Evolutionary conservation across 2,797 vertebrate species (phyloP), one percentile per base, ranked within the genome.

Genomic region (Rhinoraja longicauda): DNA sequence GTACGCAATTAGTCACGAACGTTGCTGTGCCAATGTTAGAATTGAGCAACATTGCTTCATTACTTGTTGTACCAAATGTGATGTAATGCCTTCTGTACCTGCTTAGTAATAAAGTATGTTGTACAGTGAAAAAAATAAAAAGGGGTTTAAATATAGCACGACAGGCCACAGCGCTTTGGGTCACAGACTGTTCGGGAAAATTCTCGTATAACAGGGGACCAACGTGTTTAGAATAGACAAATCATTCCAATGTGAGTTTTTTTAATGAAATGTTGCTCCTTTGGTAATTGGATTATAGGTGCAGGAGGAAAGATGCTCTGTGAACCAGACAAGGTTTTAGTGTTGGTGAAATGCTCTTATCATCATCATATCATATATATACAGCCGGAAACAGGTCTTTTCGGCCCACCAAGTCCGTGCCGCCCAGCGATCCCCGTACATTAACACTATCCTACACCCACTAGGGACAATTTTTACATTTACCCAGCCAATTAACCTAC

Each of bases 81-180:
- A 96, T 96, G 93, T 92, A 53, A 92, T 75, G 67, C 90, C 70
- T 94, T 95, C 94, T 95, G 36, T 95, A 93, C 94, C 95, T 94
- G 32, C 94, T 94, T 94, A 94, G 95, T 95, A 97, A 96, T 97
- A 97, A 97, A 96, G 96, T 96, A 92, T 92, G 90, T 92, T 92
- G 90, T 92, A 92, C 90, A 92, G 90, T 57, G 72, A n/a, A n/a
- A n/a, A n/a, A n/a, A n/a, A n/a, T n/a, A n/a, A n/a, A n/a, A n/a
- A n/a, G n/a, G n/a, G n/a, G n/a, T n/a, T n/a, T n/a, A n/a, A n/a
- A n/a, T n/a, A n/a, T n/a, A n/a, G n/a, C n/a, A n/a, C n/a, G n/a
- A n/a, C n/a, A n/a, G n/a, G n/a, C n/a, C n/a, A n/a, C n/a, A n/a
- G n/a, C n/a, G n/a, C n/a, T n/a, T n/a, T n/a, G n/a, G n/a, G n/a